Evolutionary conservation across 2,888 invertebrate species (phyloP), one percentile per base, ranked within the genome.

Genomic region (Aspidapion aeneum): DNA sequence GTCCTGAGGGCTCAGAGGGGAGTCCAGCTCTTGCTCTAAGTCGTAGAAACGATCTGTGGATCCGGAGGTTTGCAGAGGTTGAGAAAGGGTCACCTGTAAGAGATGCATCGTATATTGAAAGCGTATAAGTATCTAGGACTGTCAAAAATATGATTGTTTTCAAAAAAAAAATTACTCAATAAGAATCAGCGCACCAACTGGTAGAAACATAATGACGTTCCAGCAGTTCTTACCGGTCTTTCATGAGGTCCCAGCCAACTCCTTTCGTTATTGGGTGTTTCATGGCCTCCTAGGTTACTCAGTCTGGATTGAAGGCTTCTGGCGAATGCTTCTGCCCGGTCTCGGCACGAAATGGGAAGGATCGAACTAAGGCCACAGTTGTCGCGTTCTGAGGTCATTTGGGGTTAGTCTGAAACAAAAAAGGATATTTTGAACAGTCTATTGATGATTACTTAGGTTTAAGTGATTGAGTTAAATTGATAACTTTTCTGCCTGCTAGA

Each of bases 241-340:
- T 79, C 79, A 19, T 74, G 78, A 61, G 81, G 69, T n/a, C 63
- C 70, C 52, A 75, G 64, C 75, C 72, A 75, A 58, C 72, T 75
- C 63, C 64, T 71, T 65, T 75, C 75, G 55, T 72, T 70, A 9
- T 68, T 66, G 1, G 65, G 60, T 18, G 65, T 67, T 1, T 63
- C 55, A 67, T 86, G 81, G 62, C 85, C 82, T 59, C 90, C 90
- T 68, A 92, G 83, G 68, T 89, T 87, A 71, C 88, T 86, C 71
- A 93, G 82, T 67, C 90, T 87, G 62, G 88, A 87, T 75, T 91
- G 90, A 67, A 93, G 82, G 74, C 89, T 88, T 64, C 89, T 84
- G 68, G 92, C 92, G 79, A 93, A 92, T 63, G 90, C 90, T 77
- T 91, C 92, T 62, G 92, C 91, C 62, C 90, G 85, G 64, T 89